Base-by-base conservation (phyloP, 2,113 vertebrate species). In the Aphyosemion australe region DNA sequence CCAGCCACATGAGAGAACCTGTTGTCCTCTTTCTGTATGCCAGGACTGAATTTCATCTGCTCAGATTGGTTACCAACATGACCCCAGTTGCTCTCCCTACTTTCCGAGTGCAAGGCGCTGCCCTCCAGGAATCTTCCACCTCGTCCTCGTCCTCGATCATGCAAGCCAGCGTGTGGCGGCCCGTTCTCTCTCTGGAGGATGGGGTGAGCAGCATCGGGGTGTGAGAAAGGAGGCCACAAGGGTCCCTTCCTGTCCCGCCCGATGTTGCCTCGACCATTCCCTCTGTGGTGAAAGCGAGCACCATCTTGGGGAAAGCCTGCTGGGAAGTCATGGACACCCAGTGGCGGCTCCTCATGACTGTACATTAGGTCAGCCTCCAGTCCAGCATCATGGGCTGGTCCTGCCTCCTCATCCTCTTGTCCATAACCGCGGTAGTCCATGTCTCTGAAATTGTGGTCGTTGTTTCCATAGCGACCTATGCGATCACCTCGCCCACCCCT, bases 401-500 rank as follows among this genome's bases (percentile, higher is more conserved):
- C 80, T 12, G 56, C 19, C 45, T 90, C 83, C n/a, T 88, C 86
- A 1, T 89, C 84, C 19, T 92, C 91, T 57, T 88, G 89, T 14
- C 87, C 84, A 58, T 89, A 91, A 12, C 76, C 89, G n/a, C 92
- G 72, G 55, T 95, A 94, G 69, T 95, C 95, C 94, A 95, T 95
- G 64, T 96, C 95, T 39, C 92, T 86, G 65, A 94, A 96, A 79
- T 95, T 95, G 34, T 95, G 94, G 58, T 95, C 93, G 2, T 88
- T 90, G 13, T 91, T 91, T 32, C 93, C 94, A 54, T 96, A 96
- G 61, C 94, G 94, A 48, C 94, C 95, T 18, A 91, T 91, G 15
- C 94, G 93, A 69, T 96, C 95, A 12, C 93, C 93, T 65, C 94
- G 92, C 14, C 95, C 95, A 67, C 94, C 91, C 71, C 95, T 96